phyloP scores from a whole-genome alignment of 2,113 vertebrate species.

The Notechis scutatus region DNA sequence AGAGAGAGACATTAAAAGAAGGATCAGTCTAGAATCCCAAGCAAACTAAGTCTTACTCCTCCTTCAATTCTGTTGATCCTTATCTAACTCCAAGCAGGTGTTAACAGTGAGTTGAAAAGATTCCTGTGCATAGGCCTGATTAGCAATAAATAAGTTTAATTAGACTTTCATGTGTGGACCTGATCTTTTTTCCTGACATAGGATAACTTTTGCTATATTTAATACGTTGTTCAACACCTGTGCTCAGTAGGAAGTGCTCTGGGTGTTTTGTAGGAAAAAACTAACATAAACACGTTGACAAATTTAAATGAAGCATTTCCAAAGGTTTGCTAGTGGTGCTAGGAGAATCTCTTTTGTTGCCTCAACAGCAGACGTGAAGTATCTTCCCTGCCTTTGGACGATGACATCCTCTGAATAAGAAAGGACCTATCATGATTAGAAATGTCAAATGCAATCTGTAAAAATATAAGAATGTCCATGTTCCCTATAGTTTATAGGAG shows the following conservation, averaged over 20 bases:
- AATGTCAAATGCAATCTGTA: neutral
- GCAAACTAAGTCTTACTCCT: neutral
- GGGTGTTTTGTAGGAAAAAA: neutral
- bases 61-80: neutral
- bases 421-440: neutral
- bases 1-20: neutral
- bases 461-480: neutral
- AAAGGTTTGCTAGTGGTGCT: conserved; percentile 24
- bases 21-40: neutral
- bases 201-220: neutral
- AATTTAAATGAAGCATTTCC: conserved; percentile 41
- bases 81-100: neutral
- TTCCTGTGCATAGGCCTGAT: neutral
- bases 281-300: conserved; percentile 22
- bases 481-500: neutral
- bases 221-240: neutral
- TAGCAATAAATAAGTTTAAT: neutral
- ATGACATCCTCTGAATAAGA: neutral
- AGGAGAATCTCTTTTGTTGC: neutral
- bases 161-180: neutral
- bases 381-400: neutral
- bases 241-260: neutral
- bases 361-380: neutral
- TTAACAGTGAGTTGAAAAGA: neutral
- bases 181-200: neutral